phyloP scores from a whole-genome alignment of 2,113 vertebrate species.

The Upupa epops region DNA sequence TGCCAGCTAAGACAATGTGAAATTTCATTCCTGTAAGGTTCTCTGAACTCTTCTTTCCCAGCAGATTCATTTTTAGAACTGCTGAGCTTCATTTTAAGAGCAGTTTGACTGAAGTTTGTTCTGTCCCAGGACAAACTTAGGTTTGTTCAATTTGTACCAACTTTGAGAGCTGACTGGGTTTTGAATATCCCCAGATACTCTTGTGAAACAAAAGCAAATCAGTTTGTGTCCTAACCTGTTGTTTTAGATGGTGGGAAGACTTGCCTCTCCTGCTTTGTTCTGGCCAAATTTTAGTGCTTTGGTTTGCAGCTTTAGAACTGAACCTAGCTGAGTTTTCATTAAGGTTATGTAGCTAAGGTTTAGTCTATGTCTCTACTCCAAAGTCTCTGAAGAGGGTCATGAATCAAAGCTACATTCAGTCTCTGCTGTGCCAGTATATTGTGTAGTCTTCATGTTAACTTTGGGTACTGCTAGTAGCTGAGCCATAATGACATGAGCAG shows the following conservation, averaged over 20 bases:
- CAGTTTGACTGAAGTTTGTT: conserved; percentile 17
- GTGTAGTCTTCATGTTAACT: neutral
- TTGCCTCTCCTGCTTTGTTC: neutral
- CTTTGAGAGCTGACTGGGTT: conserved; percentile 20
- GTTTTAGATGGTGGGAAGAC: neutral
- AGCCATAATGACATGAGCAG: neutral
- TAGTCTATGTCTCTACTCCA: neutral
- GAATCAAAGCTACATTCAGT: neutral
- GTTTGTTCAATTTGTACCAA: conserved; percentile 32
- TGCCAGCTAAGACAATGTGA: conserved; percentile 66
- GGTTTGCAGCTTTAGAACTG: neutral
- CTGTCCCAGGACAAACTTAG: conserved; percentile 27
- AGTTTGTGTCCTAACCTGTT: neutral
- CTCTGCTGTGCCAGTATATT: neutral
- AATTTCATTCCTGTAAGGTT: conserved; percentile 54
- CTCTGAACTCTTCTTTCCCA: conserved; percentile 59
- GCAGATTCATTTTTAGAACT: conserved; percentile 53
- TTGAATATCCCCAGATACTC: conserved; percentile 18
- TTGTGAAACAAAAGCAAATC: conserved; percentile 19
- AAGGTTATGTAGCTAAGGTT: neutral
- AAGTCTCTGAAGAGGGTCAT: neutral
- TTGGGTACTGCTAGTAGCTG: neutral
- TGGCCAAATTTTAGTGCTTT: neutral
- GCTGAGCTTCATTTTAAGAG: conserved; percentile 49
- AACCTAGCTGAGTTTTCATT: neutral